Base-by-base conservation (phyloP, 1,140 invertebrate species). In the Coptotermes formosanus region DNA sequence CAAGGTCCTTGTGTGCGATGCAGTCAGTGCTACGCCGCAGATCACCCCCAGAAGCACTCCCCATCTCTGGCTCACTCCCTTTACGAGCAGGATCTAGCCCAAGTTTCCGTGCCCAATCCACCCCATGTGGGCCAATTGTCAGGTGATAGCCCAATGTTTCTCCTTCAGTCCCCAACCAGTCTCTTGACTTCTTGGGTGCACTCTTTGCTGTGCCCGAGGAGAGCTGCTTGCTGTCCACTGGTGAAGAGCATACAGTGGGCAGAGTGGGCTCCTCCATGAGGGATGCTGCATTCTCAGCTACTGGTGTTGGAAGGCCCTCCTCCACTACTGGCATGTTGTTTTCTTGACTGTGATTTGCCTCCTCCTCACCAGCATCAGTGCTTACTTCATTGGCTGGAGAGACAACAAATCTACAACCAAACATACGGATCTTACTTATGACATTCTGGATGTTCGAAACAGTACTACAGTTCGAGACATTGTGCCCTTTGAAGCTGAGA, bases 21-120 rank as follows among this genome's bases (percentile, higher is more conserved):
- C 94, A 95, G 89, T 95, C 94, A 84, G 93, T 94, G 86, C 94
- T 95, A 87, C 93, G 92, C 89, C 94, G 94, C 23, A 91, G 87
- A 86, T 92, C 92, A 55, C 92, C 92, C 90, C 90, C 90, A 32
- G 89, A 88, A 11, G 89, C 87, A 16, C 89, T 82, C 25, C 89
- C 91, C 87, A 92, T 92, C 87, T 92, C 91, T 16, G 92, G 92
- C 88, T 92, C 91, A 88, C 91, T 92, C 3, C 91, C 90, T 88
- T 92, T 92, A 45, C 91, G 85, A 9, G 88, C 90, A 6, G 89
- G 89, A 30, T 88, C 88, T 82, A 87, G 85, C 45, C 86, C 86
- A 44, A 88, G 86, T 48, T 86, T 69, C 32, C 87, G 85, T 16
- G 87, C 91, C 25, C 87, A 92, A 88, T 25, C 90, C 89, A 85